These are phyloP conservation scores for Percopsis transmontana DNA, from an alignment of 2,113 vertebrate genomes.

Conservation along the genomic window DNA sequence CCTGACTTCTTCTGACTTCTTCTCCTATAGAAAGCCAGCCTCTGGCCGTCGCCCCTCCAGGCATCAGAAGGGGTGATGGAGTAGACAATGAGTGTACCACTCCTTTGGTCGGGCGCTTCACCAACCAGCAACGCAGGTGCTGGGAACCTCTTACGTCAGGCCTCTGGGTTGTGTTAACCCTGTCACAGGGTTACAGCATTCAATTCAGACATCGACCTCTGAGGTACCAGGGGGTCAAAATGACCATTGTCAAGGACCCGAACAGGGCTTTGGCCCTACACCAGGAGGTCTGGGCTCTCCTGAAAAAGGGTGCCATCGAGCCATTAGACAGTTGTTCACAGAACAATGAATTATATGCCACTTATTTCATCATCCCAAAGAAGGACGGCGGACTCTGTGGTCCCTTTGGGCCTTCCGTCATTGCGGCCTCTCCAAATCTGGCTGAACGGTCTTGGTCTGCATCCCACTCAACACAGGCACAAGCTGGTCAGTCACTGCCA, in stretches of 20 bases:
- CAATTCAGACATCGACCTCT: background rate
- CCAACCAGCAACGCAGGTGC: background rate
- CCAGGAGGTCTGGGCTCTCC: background rate
- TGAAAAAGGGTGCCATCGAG: background rate
- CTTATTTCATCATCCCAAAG: background rate
- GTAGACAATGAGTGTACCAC: background rate
- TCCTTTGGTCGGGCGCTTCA: background rate
- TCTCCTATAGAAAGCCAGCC: too few species aligned
- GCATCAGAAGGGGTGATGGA: background rate
- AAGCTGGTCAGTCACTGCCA: too few species aligned
- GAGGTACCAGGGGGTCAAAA: background rate
- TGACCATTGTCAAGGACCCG: background rate
- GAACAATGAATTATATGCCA: background rate
- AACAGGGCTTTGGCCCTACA: background rate
- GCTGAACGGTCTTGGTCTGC: too few species aligned
- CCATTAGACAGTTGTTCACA: background rate
- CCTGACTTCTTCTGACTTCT: too few species aligned
- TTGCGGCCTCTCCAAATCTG: too few species aligned
- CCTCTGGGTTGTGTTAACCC: background rate
- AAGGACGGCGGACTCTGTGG: background rate
- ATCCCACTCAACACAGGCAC: too few species aligned
- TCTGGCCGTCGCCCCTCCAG: background rate
- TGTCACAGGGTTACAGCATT: background rate
- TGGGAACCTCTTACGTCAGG: background rate
- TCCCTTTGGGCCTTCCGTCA: too few species aligned